A percentile compares a stretch with the other conserved stretches of the same genome.
Conservation (phyloP, 2,888 invertebrate species). For the Girardia tigrina region DNA sequence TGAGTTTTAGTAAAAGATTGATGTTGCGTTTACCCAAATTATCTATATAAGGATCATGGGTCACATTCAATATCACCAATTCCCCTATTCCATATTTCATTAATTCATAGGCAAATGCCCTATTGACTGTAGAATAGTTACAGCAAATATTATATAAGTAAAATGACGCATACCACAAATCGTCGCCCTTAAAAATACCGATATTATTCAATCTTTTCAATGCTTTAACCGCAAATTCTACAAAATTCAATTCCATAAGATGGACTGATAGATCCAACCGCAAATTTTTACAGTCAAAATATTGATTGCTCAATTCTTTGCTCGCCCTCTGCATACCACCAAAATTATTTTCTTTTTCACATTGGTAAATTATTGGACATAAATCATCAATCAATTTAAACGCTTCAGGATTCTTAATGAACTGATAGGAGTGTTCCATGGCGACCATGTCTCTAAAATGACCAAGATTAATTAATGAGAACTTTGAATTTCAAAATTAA, state of each 20-base stretch:
- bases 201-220: constrained; percentile 42
- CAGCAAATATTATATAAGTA: constrained; percentile 44
- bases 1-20: background rate
- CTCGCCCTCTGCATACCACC: background rate
- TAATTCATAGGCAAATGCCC: constrained; percentile 39
- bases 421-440: background rate
- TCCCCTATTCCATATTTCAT: background rate
- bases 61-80: background rate
- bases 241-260: background rate
- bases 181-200: constrained; percentile 45
- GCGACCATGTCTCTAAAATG: background rate
- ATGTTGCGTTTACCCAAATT: background rate
- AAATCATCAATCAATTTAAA: background rate
- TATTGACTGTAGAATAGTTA: constrained; percentile 44
- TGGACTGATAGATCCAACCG: background rate
- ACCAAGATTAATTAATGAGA: too few relatives aligned
- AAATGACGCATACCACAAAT: constrained; percentile 45
- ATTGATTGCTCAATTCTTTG: background rate
- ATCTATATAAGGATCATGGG: constrained; percentile 2
- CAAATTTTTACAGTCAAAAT: background rate
- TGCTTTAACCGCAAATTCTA: constrained; percentile 41
- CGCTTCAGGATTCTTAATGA: background rate
- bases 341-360: background rate
- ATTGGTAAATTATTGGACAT: background rate
- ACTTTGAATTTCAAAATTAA: too few relatives aligned